Conservation (phyloP, 2,888 invertebrate species). For the Ormia ochracea region DNA sequence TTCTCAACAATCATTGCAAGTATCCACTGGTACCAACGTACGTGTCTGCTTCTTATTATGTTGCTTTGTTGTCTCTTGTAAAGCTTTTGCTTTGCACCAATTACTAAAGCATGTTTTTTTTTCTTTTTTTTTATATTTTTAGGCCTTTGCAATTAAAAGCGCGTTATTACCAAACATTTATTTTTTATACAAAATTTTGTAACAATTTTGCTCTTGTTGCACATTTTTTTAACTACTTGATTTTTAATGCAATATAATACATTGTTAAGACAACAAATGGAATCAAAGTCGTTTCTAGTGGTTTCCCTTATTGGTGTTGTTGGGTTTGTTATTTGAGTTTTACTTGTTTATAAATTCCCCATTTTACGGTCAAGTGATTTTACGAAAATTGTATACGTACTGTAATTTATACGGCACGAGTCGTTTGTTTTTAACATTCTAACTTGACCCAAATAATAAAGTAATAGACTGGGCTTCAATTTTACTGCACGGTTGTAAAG, state of each 20-base stretch:
- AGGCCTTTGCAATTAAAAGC: constrained; percentile 64
- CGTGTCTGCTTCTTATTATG: not conserved
- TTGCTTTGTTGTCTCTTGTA: constrained; percentile 1
- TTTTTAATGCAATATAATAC: constrained; percentile 21
- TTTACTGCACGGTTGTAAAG: not conserved
- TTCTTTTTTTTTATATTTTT: constrained; percentile 55
- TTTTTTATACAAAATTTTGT: constrained; percentile 43
- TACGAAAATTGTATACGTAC: not conserved
- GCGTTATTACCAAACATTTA: constrained; percentile 56
- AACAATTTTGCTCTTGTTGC: constrained; percentile 52
- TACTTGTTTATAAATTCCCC: not conserved
- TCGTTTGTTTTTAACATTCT: constrained; percentile 51
- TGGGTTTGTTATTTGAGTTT: not conserved
- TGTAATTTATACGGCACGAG: constrained; percentile 44
- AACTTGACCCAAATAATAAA: constrained; percentile 53
- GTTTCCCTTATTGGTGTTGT: constrained; percentile 20
- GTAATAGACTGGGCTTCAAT: not conserved
- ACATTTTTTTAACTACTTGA: constrained; percentile 17
- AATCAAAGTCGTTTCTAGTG: constrained; percentile 50
- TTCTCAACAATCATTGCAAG: constrained; percentile 25
- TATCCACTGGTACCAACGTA: not conserved
- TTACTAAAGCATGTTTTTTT: constrained; percentile 65
- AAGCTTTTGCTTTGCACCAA: constrained; percentile 69
- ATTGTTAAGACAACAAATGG: constrained; percentile 12
- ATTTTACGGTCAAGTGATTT: constrained; percentile 54